Evolutionary conservation across 30 jellyfish, hydroid and myxozoan genomes (phyloP), one percentile per base, ranked within the genome.

Genomic region (Chrysaora quinquecirrha): DNA sequence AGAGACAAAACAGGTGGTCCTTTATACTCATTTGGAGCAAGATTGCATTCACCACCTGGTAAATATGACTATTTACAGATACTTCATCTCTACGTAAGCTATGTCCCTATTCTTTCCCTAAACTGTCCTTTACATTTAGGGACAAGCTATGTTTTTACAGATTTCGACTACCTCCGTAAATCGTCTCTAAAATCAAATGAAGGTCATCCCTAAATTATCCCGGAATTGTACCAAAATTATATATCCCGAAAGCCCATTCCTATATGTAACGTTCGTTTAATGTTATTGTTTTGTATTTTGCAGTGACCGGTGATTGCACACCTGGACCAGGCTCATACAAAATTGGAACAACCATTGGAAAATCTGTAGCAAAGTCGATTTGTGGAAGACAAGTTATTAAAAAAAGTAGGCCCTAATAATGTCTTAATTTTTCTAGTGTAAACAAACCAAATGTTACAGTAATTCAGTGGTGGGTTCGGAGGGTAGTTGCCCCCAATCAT

Each of bases 281-380:
- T 6, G 12, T 6, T 43, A 16, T 43, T 43, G 58, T 6, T 43
- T 43, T 6, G 16, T 43, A 6, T 43, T 9, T n/a, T 46, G 22
- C 19, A 80, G 93, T 10, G 52, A 24, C 74, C 11, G 82, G 80
- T 11, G 58, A 75, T n/a, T 28, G 69, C 30, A 81, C 90, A 21
- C 97, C 97, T 12, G 97, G 97, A 0, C 97, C 97, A 19, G 97
- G 94, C 22, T 82, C 97, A 1, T 88, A 88, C 48, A 67, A 88
- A 48, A 80, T 88, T 54, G 95, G 90, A 10, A 71, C 95, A 23
- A 88, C 97, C 2, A 71, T 88, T 29, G 97, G 95, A 56, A 80
- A 73, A 67, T 46, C 97, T 30, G 88, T 81, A 7, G 94, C 95
- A 30, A 88, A 81, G 50, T 38, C 94, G 2, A 71, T 88, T 7